Base-by-base conservation (phyloP, 2,888 invertebrate species). In the Rhamphomyia laevipes region DNA sequence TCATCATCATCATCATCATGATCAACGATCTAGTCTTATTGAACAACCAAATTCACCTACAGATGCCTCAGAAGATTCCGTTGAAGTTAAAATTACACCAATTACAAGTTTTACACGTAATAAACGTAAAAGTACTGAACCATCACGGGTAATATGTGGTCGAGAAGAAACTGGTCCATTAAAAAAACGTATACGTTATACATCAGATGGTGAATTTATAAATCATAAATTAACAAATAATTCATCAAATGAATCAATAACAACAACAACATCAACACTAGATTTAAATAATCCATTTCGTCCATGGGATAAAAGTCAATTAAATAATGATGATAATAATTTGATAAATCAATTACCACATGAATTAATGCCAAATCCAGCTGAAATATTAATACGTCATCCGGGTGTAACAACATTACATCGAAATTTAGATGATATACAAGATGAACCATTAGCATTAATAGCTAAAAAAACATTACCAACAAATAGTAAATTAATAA, bases 111-210 rank as follows among this genome's bases (percentile, higher is more conserved):
- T 66, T 38, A 57, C 63, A 11, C 68, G 76, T 55, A 80, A 80
- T 61, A 84, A 84, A 64, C 70, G 84, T 51, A 84, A 84, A 65
- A 73, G 80, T 51, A 75, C 77, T 17, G 82, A 82, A 53, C 80
- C 86, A 1, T 71, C 77, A 43, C 82, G 81, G 59, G 74, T 82
- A 5, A 72, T 76, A 12, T 16, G 46, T 50, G 53, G 54, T 50
- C 10, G 55, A 38, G 37, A 47, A 50, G 18, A 72, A 72, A 63
- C 74, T 55, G 73, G 76, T 2, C 85, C 86, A 0, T 74, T 83
- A 0, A 83, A 86, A 65, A 87, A 87, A 63, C 75, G 85, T 41
- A 78, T 81, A 62, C 77, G 82, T 30, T 73, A 79, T 50, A 72
- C 74, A 15, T 61, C 63, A 2, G 59, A 59, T 21, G 60, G 62